Evolutionary conservation across 2,888 invertebrate species (phyloP).

Genomic region (Mesorhabditis spiculigera): DNA sequence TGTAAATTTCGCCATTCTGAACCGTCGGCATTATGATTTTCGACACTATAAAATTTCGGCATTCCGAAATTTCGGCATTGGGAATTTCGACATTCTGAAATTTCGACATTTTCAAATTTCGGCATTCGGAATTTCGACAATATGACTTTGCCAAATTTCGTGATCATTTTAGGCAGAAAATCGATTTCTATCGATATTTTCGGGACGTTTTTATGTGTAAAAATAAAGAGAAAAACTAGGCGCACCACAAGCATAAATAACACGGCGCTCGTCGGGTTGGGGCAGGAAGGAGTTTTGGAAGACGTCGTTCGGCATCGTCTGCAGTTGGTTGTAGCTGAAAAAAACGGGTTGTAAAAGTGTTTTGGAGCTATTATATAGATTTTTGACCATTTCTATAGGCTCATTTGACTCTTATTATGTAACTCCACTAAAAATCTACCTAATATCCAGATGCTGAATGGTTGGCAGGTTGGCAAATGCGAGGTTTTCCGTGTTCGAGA

Average conservation of each 20-base stretch:
- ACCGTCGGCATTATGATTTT: too few species aligned
- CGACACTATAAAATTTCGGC: too few species aligned
- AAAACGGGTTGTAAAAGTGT: background rate
- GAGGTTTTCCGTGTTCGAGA: constrained; percentile 51
- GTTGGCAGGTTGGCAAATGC: constrained; percentile 56
- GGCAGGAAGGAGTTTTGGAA: constrained; percentile 53
- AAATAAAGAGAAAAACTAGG: background rate
- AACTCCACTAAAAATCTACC: constrained; percentile 20
- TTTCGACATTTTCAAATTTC: too few species aligned
- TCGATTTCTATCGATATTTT: background rate
- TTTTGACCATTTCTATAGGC: too few species aligned
- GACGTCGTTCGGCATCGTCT: constrained; percentile 48
- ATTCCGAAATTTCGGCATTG: too few species aligned
- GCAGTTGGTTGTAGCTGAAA: constrained; percentile 55
- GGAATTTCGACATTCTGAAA: too few species aligned
- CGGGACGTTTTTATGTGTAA: background rate
- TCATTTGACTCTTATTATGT: too few species aligned
- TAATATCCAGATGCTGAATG: constrained; percentile 57
- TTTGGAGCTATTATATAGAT: background rate
- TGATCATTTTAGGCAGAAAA: too few species aligned
- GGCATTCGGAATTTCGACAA: too few species aligned
- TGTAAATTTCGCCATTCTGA: too few species aligned
- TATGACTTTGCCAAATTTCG: too few species aligned
- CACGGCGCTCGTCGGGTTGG: constrained; percentile 50
- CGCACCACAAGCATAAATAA: constrained; percentile 56